Evolutionary conservation across 92 coral and sea anemone species (phyloP).

Genomic region (Siderastrea radians): DNA sequence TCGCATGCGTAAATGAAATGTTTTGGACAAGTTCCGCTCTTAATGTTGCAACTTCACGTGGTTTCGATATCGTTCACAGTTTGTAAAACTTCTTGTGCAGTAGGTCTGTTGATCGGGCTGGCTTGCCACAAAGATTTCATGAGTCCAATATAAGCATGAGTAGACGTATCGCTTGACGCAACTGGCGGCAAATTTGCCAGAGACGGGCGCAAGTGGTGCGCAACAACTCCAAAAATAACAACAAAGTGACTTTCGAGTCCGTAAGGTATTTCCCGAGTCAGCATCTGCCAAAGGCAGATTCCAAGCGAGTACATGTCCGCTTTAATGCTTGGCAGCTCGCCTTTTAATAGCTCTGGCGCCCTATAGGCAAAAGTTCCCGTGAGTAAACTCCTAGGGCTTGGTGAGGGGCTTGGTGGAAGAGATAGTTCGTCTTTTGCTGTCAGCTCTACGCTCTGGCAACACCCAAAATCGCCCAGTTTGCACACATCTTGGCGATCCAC

Average conservation of each 20-base stretch:
- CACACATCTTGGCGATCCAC: slow-evolving; percentile 77
- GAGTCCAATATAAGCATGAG: slow-evolving; percentile 70
- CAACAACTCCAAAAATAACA: slow-evolving; percentile 96
- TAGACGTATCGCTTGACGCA: slow-evolving; percentile 31
- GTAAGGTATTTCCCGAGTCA: slow-evolving; percentile 91
- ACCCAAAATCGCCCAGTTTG: slow-evolving; percentile 96
- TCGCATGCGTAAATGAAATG: not conserved
- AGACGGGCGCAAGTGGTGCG: slow-evolving; percentile 89
- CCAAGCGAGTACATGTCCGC: slow-evolving; percentile 97
- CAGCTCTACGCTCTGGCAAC: slow-evolving; percentile 82
- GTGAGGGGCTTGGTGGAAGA: slow-evolving; percentile 81
- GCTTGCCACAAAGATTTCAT: slow-evolving; percentile 89
- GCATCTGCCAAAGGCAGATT: slow-evolving; percentile 95
- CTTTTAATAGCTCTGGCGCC: slow-evolving; percentile 94
- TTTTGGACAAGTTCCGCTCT: slow-evolving; percentile 11
- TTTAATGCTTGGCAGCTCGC: slow-evolving; percentile 84
- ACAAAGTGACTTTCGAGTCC: slow-evolving; percentile 93
- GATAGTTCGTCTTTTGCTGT: slow-evolving; percentile 52
- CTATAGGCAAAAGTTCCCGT: slow-evolving; percentile 95
- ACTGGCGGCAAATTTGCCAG: slow-evolving; percentile 58
- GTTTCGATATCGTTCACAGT: slow-evolving; percentile 45
- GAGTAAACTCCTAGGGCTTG: slow-evolving; percentile 75
- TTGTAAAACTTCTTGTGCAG: slow-evolving; percentile 73
- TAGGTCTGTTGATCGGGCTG: slow-evolving; percentile 76
- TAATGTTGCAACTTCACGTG: not conserved